Conservation (phyloP, 1,140 invertebrate genomes). For the Euborellia annulipes region DNA sequence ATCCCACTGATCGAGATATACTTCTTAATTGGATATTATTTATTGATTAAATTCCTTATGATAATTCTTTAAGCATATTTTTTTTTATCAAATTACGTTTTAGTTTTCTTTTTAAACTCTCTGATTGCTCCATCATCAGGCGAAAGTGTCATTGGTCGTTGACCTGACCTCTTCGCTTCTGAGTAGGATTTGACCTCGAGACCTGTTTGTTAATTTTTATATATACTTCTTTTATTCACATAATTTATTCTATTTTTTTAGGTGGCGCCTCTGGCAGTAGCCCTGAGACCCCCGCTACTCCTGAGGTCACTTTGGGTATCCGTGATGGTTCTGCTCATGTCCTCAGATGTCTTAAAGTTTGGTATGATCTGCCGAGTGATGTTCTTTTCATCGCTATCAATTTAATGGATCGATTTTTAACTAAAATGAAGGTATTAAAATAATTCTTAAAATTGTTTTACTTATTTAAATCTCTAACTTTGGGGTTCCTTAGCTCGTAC, state of each 20-base stretch:
- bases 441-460: no score
- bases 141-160: conserved; percentile 4
- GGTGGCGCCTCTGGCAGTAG: no score
- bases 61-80: not conserved
- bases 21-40: no score
- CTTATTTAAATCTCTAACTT: no score
- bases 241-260: conserved; percentile 8
- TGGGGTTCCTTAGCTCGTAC: no score
- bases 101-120: not conserved
- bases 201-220: not conserved
- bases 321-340: conserved; percentile 62
- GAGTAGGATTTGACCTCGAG: not conserved
- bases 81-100: conserved; percentile 1
- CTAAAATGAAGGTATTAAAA: conserved; percentile 46
- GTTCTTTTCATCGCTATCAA: conserved; percentile 60
- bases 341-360: conserved; percentile 61
- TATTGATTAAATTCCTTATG: not conserved
- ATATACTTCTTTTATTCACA: conserved; percentile 4
- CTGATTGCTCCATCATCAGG: conserved; percentile 12
- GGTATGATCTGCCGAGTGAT: conserved; percentile 62
- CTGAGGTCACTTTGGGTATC: conserved; percentile 51
- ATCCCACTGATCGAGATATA: no score
- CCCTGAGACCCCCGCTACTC: conserved; percentile 27
- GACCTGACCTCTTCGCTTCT: not conserved
- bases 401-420: conserved; percentile 56